phyloP scores from a whole-genome alignment of 1,140 invertebrate species.

The Drosophila sechellia region DNA sequence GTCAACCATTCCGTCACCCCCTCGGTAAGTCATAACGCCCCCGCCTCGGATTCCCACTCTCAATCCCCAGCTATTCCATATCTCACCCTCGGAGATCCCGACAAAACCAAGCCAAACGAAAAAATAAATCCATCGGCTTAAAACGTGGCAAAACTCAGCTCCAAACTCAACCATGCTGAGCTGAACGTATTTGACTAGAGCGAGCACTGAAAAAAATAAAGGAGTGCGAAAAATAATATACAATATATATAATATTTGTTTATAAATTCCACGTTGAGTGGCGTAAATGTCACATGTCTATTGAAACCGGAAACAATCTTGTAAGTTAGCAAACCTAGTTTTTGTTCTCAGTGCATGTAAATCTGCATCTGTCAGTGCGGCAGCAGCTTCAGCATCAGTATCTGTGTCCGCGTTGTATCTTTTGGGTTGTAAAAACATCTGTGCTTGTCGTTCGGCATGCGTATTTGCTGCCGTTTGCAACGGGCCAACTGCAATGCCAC shows the following conservation, averaged over 20 bases:
- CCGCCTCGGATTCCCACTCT: not conserved
- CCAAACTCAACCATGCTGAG: conserved; percentile 23
- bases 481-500: conserved; percentile 11
- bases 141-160: conserved; percentile 38
- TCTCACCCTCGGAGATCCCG: conserved; percentile 8
- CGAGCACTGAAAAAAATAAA: conserved; percentile 3
- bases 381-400: conserved; percentile 33
- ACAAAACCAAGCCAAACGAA: conserved; percentile 7
- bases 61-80: not conserved
- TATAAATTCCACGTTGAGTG: too few species aligned
- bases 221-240: too few species aligned
- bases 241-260: too few species aligned
- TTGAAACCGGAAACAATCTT: not conserved
- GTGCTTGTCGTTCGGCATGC: conserved; percentile 42
- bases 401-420: conserved; percentile 47
- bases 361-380: conserved; percentile 44
- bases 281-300: too few species aligned
- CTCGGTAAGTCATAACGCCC: conserved; percentile 38
- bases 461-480: conserved; percentile 17
- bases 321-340: too few species aligned
- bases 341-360: conserved; percentile 21
- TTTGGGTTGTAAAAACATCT: conserved; percentile 53
- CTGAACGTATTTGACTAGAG: conserved; percentile 37
- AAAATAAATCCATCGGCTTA: conserved; percentile 62
- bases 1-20: conserved; percentile 21